Evolutionary conservation across 2,113 vertebrate species (phyloP), one percentile per base, ranked within the genome.

Genomic region (Pomatostomus ruficeps): DNA sequence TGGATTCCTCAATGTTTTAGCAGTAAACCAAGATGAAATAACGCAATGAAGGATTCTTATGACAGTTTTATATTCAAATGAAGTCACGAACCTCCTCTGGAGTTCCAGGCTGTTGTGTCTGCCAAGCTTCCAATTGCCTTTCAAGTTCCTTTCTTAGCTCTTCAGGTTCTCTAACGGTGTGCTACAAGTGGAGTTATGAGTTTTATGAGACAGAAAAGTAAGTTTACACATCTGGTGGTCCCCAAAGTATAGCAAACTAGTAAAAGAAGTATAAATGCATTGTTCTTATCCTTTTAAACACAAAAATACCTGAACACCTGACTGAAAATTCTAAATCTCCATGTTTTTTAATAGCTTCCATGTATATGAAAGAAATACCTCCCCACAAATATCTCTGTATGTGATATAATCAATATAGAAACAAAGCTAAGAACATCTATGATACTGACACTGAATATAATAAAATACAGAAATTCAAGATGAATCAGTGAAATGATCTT

Each of bases 91-190:
- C 99, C 98, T 99, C 99, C 89, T 99, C 98, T 79, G 93, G 96
- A 67, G 97, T 97, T 91, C 98, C 98, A 74, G 97, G 91, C 42
- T 97, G 95, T 70, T 98, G 98, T 87, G 95, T 97, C 76, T 99
- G 98, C 98, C 99, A 99, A 21, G 96, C 96, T 95, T 99, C 98
- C 96, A 99, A 66, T 43, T 99, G 99, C 84, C 96, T 98, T 98
- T 99, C 99, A 97, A 99, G 98, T 95, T 99, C 98, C 91, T 96
- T 98, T 91, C 99, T 98, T 20, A 99, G 97, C 77, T 99, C 98
- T 71, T 96, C 98, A 10, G 98, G 97, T 95, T 99, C 98, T 82
- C 97, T 98, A 79, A 98, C 11, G 35, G 97, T 57, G 33, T 91
- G 98, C 98, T 99, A 96, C 54, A 78, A 95, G n/a, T 49, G 24